Base-by-base conservation (phyloP, 2,113 vertebrate genomes). In the Crotalus helleri region DNA sequence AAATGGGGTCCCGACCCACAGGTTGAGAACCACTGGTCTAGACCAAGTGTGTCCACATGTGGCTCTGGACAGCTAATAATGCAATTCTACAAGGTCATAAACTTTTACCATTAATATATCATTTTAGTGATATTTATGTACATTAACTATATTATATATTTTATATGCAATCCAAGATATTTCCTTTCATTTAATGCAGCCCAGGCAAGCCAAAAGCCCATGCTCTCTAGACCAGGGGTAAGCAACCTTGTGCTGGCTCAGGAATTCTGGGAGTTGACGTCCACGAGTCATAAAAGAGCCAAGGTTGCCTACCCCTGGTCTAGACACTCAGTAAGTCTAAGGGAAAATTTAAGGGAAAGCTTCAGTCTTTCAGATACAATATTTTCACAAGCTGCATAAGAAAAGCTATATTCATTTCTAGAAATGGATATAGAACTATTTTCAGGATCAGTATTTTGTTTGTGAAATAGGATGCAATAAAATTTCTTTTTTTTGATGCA, bases 381-480 rank as follows among this genome's bases (percentile, higher is more conserved):
- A 51, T 9, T 85, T 24, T 26, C 24, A 49, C 69, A 85, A 44
- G 10, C 33, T 53, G 55, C 23, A 90, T 21, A 21, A 2, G 53
- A 26, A 51, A 24, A 85, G 24, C 0, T 91, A 0, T 0, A 1
- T 1, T 92, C 12, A 0, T 3, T 51, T 0, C 33, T 90, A 29
- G 17, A 91, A 93, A 87, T 23, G 1, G 49, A 58, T 12, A 88
- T 7, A 88, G 0, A 39, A 21, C 0, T 3, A 2, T 0, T 58
- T 15, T 69, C n/a, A 12, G 8, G 5, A 10, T 13, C 1, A 29
- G 46, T 92, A 89, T 51, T 64, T 51, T 39, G 55, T 46, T 93
- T 61, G 91, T 29, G 85, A 46, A 33, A 33, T 49, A 46, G 33
- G 4, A 59, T 44, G 26, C 12, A 33, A 21, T 61, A 59, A 74